Conservation (phyloP, 1,140 invertebrate species). For the Orchestia grillus region DNA sequence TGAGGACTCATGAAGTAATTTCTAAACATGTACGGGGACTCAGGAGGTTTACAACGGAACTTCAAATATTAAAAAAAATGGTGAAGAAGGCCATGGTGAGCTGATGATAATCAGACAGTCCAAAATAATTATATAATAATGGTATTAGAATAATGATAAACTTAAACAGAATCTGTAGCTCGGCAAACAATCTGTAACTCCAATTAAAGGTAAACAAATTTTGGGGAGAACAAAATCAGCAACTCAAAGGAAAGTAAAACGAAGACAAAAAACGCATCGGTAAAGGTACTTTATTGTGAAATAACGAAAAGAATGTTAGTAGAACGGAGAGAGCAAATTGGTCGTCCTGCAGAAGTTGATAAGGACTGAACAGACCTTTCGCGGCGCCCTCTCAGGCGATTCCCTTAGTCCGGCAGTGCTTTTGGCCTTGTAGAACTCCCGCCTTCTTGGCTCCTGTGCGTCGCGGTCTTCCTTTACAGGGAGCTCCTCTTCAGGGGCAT, state of each 20-base stretch:
- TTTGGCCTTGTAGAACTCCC: background rate
- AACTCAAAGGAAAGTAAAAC: background rate
- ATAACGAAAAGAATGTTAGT: background rate
- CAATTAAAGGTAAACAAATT: background rate
- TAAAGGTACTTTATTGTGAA: background rate
- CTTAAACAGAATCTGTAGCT: background rate
- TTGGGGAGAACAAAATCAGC: background rate
- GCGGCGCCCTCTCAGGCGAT: background rate
- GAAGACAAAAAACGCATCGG: background rate
- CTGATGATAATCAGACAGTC: background rate
- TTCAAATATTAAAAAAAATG: background rate
- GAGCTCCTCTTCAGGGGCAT: background rate
- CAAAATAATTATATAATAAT: background rate
- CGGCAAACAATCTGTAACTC: background rate
- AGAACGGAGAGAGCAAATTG: background rate
- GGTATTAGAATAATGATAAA: background rate
- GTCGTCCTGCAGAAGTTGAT: background rate
- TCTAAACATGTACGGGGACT: background rate
- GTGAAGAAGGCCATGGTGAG: background rate
- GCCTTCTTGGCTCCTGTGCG: background rate
- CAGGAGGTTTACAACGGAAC: background rate
- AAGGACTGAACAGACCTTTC: constrained; percentile 17
- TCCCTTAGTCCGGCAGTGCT: constrained; percentile 18
- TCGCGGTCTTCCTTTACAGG: background rate
- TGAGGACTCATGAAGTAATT: background rate